Percentiles rank a stretch among this genome's conserved stretches.
Evolutionary conservation across 2,888 invertebrate genomes (phyloP).

Genomic region (Hololepta plana): DNA sequence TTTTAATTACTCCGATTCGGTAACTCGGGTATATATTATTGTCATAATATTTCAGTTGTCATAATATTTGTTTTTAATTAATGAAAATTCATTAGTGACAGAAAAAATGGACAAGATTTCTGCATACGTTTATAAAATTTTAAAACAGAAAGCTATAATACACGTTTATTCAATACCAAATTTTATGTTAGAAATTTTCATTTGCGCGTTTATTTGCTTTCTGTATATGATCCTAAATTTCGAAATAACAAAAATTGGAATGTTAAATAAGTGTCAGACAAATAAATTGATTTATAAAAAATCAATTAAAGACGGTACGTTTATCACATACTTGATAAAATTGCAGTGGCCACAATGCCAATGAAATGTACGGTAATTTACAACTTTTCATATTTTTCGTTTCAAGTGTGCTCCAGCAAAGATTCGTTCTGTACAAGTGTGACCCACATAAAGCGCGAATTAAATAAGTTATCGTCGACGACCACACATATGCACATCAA

Average conservation of each 20-base stretch:
- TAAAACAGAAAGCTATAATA: constrained; percentile 17
- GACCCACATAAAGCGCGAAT: constrained; percentile 10
- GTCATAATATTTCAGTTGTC: too few relatives aligned
- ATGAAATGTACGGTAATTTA: constrained; percentile 1
- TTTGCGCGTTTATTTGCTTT: constrained; percentile 15
- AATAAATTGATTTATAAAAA: constrained; percentile 1
- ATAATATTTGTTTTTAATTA: too few relatives aligned
- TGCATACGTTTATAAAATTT: constrained; percentile 13
- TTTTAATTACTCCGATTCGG: too few relatives aligned
- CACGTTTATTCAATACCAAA: constrained; percentile 18
- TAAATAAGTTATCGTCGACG: constrained; percentile 7
- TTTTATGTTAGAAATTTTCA: constrained; percentile 18
- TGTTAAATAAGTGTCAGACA: too few relatives aligned
- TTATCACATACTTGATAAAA: too few relatives aligned
- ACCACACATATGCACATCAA: neutral
- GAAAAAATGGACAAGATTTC: constrained; percentile 10
- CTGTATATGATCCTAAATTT: constrained; percentile 16
- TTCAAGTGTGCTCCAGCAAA: constrained; percentile 9
- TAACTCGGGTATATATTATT: too few relatives aligned
- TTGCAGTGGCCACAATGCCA: too few relatives aligned
- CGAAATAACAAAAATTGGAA: constrained; percentile 16
- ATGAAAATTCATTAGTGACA: constrained; percentile 9
- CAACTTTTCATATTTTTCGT: too few relatives aligned
- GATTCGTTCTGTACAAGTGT: constrained; percentile 11
- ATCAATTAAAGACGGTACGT: too few relatives aligned